Conservation (phyloP, 2,888 invertebrate genomes). For the Rhodophaea formosa region DNA sequence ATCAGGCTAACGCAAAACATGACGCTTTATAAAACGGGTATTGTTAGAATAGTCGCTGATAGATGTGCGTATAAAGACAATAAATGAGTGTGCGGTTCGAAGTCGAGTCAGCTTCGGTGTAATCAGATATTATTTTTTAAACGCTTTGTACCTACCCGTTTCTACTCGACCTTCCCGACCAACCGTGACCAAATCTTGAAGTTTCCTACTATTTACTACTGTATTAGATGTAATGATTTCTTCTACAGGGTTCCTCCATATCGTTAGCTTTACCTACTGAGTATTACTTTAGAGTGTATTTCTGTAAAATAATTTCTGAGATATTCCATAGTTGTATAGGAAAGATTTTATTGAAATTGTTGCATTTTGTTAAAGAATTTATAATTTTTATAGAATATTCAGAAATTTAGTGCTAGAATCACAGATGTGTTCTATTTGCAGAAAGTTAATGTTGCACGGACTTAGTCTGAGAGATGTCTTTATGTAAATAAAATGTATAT, state of each 20-base stretch:
- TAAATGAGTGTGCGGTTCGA: constrained; percentile 61
- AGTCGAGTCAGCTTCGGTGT: constrained; percentile 60
- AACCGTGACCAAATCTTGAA: constrained; percentile 67
- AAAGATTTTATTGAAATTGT: constrained; percentile 49
- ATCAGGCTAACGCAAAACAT: constrained; percentile 48
- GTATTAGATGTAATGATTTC: constrained; percentile 66
- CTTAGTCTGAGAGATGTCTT: constrained; percentile 26
- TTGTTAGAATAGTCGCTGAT: constrained; percentile 47
- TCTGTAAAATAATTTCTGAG: constrained; percentile 59
- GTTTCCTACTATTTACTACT: constrained; percentile 67
- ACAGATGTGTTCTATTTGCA: constrained; percentile 19
- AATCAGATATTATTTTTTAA: constrained; percentile 59
- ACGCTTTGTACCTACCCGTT: constrained; percentile 57
- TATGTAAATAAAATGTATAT: constrained; percentile 23
- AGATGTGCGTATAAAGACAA: constrained; percentile 60
- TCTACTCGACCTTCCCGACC: constrained; percentile 61
- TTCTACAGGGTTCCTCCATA: constrained; percentile 80
- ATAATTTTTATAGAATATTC: constrained; percentile 27
- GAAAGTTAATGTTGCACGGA: constrained; percentile 23
- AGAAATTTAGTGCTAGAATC: constrained; percentile 13
- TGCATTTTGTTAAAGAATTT: constrained; percentile 39
- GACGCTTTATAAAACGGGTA: constrained; percentile 72
- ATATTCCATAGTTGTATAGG: constrained; percentile 69
- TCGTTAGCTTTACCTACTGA: constrained; percentile 78
- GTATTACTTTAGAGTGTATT: constrained; percentile 72